Base-by-base conservation (phyloP, 2,888 invertebrate species). In the Opisthograptis luteolata region DNA sequence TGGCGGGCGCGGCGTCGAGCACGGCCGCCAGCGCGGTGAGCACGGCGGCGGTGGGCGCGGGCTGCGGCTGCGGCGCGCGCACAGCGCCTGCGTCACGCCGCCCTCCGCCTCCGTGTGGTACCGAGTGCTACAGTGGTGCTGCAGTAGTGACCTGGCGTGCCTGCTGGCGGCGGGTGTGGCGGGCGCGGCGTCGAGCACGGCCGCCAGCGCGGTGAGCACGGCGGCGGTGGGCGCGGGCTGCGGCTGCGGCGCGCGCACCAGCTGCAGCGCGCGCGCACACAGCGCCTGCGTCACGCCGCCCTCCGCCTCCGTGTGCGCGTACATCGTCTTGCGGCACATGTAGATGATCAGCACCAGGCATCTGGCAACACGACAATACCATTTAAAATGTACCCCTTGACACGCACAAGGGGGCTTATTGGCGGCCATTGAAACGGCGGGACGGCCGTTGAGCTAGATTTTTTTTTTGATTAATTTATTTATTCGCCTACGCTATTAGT, bases 281-380 rank as follows among this genome's bases (percentile, higher is more conserved):
- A 76, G 76, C 91, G 93, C 70, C 92, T 62, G 95, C 87, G 64
- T 92, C 91, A 64, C 68, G 3, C 73, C 68, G n/a, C 92, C 92
- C 63, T 93, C 93, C 49, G 93, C 92, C 2, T 88, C 88, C 40
- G 64, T 37, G 82, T 90, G 89, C 3, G 92, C 86, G 70, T 76
- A 79, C 68, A 95, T 88, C 53, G 95, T 95, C 76, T 96, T 95
- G 67, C 97, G 95, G 45, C 96, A 96, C 88, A 98, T 92, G 83
- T 96, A 97, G 58, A 96, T 95, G 57, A 98, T 87, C 51, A 98
- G 88, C 60, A 97, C 95, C 72, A 98, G 96, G 53, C 97, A 95
- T 70, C 96, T 95, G 80, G 2, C 72, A 71, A 32, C 2, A 58
- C 3, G 17, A 19, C 9, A 3, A 4, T 15, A 17, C 1, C 13